phyloP scores from a whole-genome alignment of 2,888 invertebrate genomes.

The Luperina testacea region DNA sequence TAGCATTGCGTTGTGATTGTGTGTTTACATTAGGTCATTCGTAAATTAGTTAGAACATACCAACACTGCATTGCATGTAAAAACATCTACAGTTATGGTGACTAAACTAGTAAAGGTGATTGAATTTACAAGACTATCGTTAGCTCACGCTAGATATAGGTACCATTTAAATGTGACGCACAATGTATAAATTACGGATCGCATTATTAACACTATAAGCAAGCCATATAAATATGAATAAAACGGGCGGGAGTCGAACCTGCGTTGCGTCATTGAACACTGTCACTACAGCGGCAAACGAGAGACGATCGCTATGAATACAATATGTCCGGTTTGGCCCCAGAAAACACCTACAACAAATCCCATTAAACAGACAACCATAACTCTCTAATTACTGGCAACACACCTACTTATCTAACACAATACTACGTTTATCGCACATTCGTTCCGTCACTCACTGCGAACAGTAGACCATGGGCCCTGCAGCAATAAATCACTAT shows the following conservation, averaged over 20 bases:
- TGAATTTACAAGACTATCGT: too few species aligned
- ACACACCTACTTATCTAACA: background rate
- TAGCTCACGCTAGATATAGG: too few species aligned
- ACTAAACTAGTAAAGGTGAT: too few species aligned
- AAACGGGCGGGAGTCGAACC: background rate
- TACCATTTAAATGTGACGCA: too few species aligned
- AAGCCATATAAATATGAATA: background rate
- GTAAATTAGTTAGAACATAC: background rate
- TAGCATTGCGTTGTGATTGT: background rate
- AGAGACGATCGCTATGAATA: background rate
- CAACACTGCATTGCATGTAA: background rate
- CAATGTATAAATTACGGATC: background rate
- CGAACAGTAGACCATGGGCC: constrained; percentile 1
- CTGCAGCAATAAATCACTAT: constrained; percentile 57
- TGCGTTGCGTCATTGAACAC: background rate
- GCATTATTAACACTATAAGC: background rate
- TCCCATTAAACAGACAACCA: background rate
- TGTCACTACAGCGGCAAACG: background rate
- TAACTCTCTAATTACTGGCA: background rate
- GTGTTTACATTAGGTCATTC: background rate
- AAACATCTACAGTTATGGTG: too few species aligned
- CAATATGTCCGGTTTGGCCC: background rate
- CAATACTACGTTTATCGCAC: constrained; percentile 7
- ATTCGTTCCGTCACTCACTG: constrained; percentile 15
- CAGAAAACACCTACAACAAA: background rate